Evolutionary conservation across 1,140 invertebrate species (phyloP).

Genomic region (Neodiprion virginianus): DNA sequence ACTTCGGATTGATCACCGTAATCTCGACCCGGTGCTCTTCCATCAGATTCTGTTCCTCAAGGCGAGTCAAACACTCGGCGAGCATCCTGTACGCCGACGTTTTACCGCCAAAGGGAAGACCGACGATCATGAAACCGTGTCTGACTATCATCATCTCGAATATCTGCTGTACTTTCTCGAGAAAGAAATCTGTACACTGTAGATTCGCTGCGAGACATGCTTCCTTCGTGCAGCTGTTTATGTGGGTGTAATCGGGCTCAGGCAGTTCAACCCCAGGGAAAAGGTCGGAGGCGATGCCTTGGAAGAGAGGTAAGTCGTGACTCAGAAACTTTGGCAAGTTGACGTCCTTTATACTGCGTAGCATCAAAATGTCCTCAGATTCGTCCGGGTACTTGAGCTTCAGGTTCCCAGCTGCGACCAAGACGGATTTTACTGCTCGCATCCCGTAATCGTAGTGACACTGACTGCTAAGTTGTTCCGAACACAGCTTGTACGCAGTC

Average conservation of each 20-base stretch:
- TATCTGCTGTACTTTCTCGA: slow-evolving; percentile 91
- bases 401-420: slow-evolving; percentile 88
- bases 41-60: slow-evolving; percentile 83
- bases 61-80: slow-evolving; percentile 76
- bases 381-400: slow-evolving; percentile 89
- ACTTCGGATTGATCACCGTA: slow-evolving; percentile 94
- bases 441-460: slow-evolving; percentile 96
- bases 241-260: slow-evolving; percentile 71
- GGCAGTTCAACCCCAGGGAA: slow-evolving; percentile 86
- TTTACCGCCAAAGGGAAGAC: slow-evolving; percentile 89
- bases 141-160: slow-evolving; percentile 97
- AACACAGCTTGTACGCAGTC: slow-evolving; percentile 91
- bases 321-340: slow-evolving; percentile 93
- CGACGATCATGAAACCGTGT: slow-evolving; percentile 90
- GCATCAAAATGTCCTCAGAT: slow-evolving; percentile 79
- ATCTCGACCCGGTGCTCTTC: slow-evolving; percentile 89
- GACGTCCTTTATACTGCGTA: slow-evolving; percentile 92
- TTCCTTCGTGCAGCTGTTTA: slow-evolving; percentile 65
- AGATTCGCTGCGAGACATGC: slow-evolving; percentile 81
- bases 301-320: slow-evolving; percentile 87
- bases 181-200: slow-evolving; percentile 84
- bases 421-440: slow-evolving; percentile 87
- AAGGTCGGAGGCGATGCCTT: slow-evolving; percentile 88
- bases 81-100: slow-evolving; percentile 81
- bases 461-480: slow-evolving; percentile 93